These are phyloP conservation scores for Polyommatus iphigenia DNA, from an alignment of 2,888 invertebrate species.

Conservation along the genomic window DNA sequence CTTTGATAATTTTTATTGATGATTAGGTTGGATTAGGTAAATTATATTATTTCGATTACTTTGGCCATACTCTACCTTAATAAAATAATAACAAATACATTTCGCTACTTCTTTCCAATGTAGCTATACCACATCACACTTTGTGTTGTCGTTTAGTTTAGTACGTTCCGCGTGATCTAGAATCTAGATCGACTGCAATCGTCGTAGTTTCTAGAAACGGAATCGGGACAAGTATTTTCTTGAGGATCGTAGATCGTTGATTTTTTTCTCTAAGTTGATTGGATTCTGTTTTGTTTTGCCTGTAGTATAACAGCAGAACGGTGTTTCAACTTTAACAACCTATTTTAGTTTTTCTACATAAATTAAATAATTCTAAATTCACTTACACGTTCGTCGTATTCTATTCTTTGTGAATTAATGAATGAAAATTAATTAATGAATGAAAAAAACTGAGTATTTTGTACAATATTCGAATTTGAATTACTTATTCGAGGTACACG, in stretches of 20 bases:
- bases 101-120: background rate
- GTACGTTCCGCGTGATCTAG: constrained; percentile 64
- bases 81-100: background rate
- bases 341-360: background rate
- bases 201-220: constrained; percentile 20
- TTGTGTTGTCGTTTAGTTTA: constrained; percentile 65
- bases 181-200: constrained; percentile 44
- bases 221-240: constrained; percentile 23
- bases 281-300: background rate
- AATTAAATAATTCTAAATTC: background rate
- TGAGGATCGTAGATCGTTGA: background rate
- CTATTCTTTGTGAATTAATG: background rate
- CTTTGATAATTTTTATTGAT: background rate
- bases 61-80: background rate
- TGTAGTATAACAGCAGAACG: background rate
- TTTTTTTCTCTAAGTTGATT: background rate
- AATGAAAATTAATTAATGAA: background rate
- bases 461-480: constrained; percentile 10
- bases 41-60: constrained; percentile 2
- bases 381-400: background rate
- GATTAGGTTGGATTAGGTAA: background rate
- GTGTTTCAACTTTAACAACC: background rate
- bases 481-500: constrained; percentile 26
- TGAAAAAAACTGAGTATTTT: background rate
- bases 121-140: background rate